Percentiles rank a stretch among this genome's conserved stretches.
Evolutionary conservation across 2,888 invertebrate genomes (phyloP).

Genomic region (Euplexia lucipara): DNA sequence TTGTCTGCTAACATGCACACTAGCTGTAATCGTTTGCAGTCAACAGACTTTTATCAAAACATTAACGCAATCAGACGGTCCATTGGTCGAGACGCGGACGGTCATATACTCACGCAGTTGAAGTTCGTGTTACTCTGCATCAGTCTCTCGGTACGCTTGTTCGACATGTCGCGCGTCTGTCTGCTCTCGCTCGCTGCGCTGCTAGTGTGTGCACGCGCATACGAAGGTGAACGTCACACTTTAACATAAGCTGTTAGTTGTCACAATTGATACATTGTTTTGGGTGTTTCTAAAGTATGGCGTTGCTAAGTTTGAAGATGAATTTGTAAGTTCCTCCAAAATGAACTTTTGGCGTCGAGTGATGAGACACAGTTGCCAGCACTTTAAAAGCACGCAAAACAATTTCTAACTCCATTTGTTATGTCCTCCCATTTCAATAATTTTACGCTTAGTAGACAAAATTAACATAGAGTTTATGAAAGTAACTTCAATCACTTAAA

Average conservation of each 20-base stretch:
- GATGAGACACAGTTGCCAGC: not conserved
- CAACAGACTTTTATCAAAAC: conserved; percentile 79
- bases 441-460: conserved; percentile 70
- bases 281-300: conserved; percentile 67
- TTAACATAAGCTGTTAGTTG: conserved; percentile 66
- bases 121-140: conserved; percentile 23
- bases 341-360: not conserved
- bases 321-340: not conserved
- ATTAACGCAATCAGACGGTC: conserved; percentile 63
- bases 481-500: conserved; percentile 60
- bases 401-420: conserved; percentile 72
- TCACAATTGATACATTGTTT: conserved; percentile 64
- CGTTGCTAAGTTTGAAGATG: not conserved
- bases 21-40: conserved; percentile 75
- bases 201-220: conserved; percentile 72
- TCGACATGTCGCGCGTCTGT: conserved; percentile 70
- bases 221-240: conserved; percentile 75
- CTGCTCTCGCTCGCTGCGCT: conserved; percentile 71
- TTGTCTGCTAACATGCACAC: conserved; percentile 38
- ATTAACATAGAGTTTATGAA: conserved; percentile 79
- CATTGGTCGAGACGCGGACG: conserved; percentile 17
- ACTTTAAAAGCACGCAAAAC: conserved; percentile 65
- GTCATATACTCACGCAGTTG: conserved; percentile 18
- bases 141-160: conserved; percentile 14
- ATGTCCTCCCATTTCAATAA: conserved; percentile 68